Base-by-base conservation (phyloP, 2,113 vertebrate species). In the Acanthochromis polyacanthus region DNA sequence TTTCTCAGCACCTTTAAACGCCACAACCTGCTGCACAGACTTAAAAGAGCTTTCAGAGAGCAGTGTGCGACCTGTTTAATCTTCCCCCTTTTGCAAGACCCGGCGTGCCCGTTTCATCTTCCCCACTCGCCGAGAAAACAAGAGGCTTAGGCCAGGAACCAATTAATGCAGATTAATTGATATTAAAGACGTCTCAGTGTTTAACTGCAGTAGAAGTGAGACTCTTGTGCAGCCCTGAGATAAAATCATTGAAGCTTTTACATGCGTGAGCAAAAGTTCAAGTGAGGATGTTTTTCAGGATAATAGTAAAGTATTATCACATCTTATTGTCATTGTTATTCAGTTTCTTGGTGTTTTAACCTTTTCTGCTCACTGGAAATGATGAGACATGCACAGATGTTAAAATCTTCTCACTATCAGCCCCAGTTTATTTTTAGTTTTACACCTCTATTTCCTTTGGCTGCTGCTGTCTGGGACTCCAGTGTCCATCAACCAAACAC, bases 121-220 rank as follows among this genome's bases (percentile, higher is more conserved):
- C 71, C 76, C 85, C 70, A 53, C 90, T 90, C 68, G 64, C 73
- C 25, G 71, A 75, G 88, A 81, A 86, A 88, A 93, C 85, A 90
- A 82, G 71, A 84, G 80, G 81, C 77, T 90, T 62, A 53, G 87
- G 83, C 55, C 70, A 71, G 87, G 82, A 88, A 70, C 75, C 78
- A 92, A 91, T 93, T 92, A 93, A 94, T 89, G 77, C 78, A 85
- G 77, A 92, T 92, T 91, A 82, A 93, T 92, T 92, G 75, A 91
- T 91, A 89, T 83, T 82, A 87, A 87, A 89, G 87, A 90, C 83
- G 14, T 69, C 68, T 79, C 23, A 0, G 19, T 32, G 53, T 79
- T 70, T 46, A 67, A 52, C 51, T 32, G 63, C 8, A 6, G 38
- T 55, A 15, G 32, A 77, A 81, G 78, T 62, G 66, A 80, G 65